Conservation (phyloP, 2,888 invertebrate species). For the Yponomeuta evonymella region DNA sequence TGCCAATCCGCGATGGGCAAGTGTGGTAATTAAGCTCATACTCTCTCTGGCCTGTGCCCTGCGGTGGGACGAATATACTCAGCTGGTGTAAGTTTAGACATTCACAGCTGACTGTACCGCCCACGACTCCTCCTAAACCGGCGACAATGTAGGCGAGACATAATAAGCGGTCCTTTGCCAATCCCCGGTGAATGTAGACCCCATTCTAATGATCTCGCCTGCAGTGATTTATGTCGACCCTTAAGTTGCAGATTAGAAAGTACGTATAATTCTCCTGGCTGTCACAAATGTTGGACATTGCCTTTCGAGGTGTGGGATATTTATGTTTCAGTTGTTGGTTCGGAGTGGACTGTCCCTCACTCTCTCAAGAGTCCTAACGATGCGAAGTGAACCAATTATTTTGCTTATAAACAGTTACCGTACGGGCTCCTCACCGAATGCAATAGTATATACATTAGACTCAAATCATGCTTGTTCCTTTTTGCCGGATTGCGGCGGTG, state of each 20-base stretch:
- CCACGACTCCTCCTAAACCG: neutral
- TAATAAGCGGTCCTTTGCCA: neutral
- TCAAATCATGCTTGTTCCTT: too few species aligned
- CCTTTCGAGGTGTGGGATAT: neutral
- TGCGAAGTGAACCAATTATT: too few species aligned
- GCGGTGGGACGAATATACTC: too few species aligned
- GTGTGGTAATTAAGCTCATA: too few species aligned
- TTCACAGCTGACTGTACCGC: neutral
- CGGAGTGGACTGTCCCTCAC: neutral
- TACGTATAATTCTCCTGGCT: neutral
- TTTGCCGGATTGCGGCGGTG: too few species aligned
- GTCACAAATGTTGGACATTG: neutral
- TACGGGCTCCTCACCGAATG: too few species aligned
- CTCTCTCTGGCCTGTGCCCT: too few species aligned
- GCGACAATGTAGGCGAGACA: neutral
- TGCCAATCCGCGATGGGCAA: too few species aligned
- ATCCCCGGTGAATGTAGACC: neutral
- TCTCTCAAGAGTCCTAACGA: neutral
- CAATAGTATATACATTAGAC: too few species aligned
- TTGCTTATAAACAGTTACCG: too few species aligned
- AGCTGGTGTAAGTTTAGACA: neutral
- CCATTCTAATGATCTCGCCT: neutral
- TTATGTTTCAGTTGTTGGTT: neutral
- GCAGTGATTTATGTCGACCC: neutral
- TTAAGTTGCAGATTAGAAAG: constrained; percentile 3